A percentile compares a stretch with the other conserved stretches of the same genome.
Evolutionary conservation across 2,797 vertebrate species (phyloP).

Genomic region (Urosaurus nigricauda): DNA sequence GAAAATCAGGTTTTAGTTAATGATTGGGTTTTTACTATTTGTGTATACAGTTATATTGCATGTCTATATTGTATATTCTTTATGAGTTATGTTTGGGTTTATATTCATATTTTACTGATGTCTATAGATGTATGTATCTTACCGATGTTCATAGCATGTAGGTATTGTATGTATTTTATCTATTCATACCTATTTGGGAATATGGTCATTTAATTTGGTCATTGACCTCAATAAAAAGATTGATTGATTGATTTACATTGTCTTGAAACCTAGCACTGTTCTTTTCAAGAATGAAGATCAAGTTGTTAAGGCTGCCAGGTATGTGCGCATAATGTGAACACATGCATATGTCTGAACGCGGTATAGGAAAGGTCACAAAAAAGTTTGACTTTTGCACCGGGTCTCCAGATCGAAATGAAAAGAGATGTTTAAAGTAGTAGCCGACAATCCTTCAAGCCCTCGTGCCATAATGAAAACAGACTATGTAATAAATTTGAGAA

Average conservation of each 20-base stretch:
- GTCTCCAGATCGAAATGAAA: not conserved
- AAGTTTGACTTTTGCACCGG: not conserved
- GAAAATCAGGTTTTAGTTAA: too few relatives aligned
- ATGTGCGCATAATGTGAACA: not conserved
- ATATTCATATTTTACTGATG: too few relatives aligned
- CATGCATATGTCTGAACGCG: not conserved
- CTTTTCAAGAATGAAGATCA: not conserved
- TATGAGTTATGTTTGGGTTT: too few relatives aligned
- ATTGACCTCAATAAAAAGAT: too few relatives aligned
- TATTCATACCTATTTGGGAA: too few relatives aligned
- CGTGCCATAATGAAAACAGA: conserved; percentile 21
- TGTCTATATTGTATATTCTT: too few relatives aligned
- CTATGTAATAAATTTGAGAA: not conserved
- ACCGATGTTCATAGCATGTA: too few relatives aligned
- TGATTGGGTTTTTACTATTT: too few relatives aligned
- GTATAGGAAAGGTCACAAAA: not conserved
- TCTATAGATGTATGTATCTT: too few relatives aligned
- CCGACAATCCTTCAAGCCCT: conserved; percentile 1
- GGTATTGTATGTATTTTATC: too few relatives aligned
- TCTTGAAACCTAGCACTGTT: not conserved
- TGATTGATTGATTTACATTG: not conserved
- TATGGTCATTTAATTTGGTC: too few relatives aligned
- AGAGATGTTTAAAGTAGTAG: not conserved
- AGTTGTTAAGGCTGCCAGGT: conserved; percentile 28
- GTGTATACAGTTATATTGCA: too few relatives aligned